Percentiles rank a stretch among this genome's conserved stretches.
These are phyloP conservation scores for Cliona cf. orientalis DNA, from an alignment of 37 sponge, comb jelly and placozoan species.

Conservation along the genomic window DNA sequence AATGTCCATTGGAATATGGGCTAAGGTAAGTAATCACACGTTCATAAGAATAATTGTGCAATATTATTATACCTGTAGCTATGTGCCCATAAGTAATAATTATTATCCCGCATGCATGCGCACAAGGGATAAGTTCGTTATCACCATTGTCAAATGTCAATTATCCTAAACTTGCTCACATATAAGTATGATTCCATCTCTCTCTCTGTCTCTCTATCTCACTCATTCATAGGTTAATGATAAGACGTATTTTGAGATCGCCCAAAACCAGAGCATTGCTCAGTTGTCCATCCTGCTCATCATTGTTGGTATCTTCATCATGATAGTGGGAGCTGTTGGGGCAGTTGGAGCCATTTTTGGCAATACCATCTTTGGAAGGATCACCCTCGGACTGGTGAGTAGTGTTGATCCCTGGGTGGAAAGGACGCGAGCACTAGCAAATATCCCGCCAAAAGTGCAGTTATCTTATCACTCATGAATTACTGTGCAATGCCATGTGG, in stretches of 20 bases:
- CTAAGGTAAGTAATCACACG: conserved; percentile 25
- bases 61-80: too few species aligned
- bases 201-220: conserved; percentile 12
- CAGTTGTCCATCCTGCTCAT: conserved; percentile 52
- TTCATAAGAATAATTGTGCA: too few species aligned
- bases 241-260: conserved; percentile 12
- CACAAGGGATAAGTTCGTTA: not conserved
- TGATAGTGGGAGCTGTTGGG: conserved; percentile 46
- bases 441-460: not conserved
- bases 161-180: too few species aligned
- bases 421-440: not conserved
- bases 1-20: conserved; percentile 61
- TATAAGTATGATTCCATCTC: not conserved
- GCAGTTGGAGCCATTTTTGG: conserved; percentile 56
- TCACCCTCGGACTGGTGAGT: conserved; percentile 66
- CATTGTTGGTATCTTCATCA: conserved; percentile 50
- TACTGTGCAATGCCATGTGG: too few species aligned
- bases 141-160: not conserved
- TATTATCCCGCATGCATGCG: too few species aligned
- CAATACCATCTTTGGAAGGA: conserved; percentile 47
- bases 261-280: not conserved
- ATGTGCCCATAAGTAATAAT: too few species aligned
- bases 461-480: too few species aligned
- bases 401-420: not conserved
- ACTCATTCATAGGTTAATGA: conserved; percentile 15